Conservation (phyloP, 2,797 vertebrate species). For the Chrysolophus pictus region DNA sequence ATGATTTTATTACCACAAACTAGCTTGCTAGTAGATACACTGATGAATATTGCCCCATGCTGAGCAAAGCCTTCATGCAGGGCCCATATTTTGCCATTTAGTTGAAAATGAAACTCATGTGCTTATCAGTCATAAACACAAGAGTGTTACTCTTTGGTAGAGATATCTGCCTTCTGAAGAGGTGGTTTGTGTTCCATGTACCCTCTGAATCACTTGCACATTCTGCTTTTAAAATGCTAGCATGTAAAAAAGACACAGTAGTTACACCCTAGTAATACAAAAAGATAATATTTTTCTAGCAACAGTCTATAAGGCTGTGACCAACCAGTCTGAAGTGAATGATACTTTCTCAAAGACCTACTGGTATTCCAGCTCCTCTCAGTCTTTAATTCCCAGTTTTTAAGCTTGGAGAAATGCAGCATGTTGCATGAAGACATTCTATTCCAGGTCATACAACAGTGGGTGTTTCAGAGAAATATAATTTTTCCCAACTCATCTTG, state of each 20-base stretch:
- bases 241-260: slow-evolving; percentile 26
- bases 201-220: slow-evolving; percentile 37
- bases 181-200: neutral
- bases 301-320: slow-evolving; percentile 8
- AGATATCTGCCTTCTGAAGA: slow-evolving; percentile 40
- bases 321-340: neutral
- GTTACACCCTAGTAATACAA: slow-evolving; percentile 13
- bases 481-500: neutral
- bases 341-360: neutral
- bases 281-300: slow-evolving; percentile 45
- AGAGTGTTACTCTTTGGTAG: neutral
- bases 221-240: slow-evolving; percentile 27
- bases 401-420: neutral
- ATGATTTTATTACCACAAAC: neutral
- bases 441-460: neutral
- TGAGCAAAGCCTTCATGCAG: neutral
- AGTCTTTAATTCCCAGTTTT: neutral
- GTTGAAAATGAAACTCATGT: neutral
- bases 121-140: slow-evolving; percentile 15
- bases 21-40: neutral
- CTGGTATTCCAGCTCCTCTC: neutral
- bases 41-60: neutral
- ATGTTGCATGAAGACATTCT: neutral
- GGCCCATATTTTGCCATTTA: slow-evolving; percentile 1
- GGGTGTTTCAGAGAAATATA: neutral